A percentile compares a stretch with the other conserved stretches of the same genome.
Evolutionary conservation across 1,140 invertebrate species (phyloP).

Genomic region (Pseudomyrmex flavicornis): DNA sequence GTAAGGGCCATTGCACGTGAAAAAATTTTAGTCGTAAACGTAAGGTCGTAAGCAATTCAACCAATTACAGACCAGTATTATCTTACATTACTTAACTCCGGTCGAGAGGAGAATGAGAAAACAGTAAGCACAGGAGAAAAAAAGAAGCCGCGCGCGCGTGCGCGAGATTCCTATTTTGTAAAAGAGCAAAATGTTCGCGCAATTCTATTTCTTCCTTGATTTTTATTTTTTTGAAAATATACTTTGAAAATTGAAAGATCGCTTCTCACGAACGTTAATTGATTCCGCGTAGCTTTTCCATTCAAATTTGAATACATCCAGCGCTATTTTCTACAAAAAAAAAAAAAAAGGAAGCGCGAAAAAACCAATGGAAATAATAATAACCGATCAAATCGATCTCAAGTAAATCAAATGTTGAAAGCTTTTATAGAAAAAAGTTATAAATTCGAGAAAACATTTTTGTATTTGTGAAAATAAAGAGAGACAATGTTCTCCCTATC

Average conservation of each 20-base stretch:
- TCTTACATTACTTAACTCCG: too few relatives aligned
- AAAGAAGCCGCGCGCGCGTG: constrained; percentile 23
- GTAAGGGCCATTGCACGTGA: too few relatives aligned
- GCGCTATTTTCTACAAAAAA: not conserved
- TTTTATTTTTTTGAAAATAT: constrained; percentile 20
- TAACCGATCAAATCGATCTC: too few relatives aligned
- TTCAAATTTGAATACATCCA: not conserved
- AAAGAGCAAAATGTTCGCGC: constrained; percentile 26
- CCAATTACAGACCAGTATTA: too few relatives aligned
- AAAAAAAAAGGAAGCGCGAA: not conserved
- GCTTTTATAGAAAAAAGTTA: too few relatives aligned
- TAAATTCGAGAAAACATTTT: not conserved
- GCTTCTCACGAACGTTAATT: constrained; percentile 8
- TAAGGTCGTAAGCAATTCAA: too few relatives aligned
- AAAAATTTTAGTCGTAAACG: too few relatives aligned
- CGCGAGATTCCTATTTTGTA: not conserved
- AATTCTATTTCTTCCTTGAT: constrained; percentile 2
- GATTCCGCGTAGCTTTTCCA: constrained; percentile 12
- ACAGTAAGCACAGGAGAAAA: constrained; percentile 26
- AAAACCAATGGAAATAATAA: not conserved
- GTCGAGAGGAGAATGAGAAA: constrained; percentile 35
- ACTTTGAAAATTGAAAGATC: constrained; percentile 20
- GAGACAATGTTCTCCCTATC: not conserved
- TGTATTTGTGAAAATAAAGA: not conserved
- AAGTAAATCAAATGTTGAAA: too few relatives aligned